Evolutionary conservation across 2,888 invertebrate genomes (phyloP).

Genomic region (Ormyrus rosae): DNA sequence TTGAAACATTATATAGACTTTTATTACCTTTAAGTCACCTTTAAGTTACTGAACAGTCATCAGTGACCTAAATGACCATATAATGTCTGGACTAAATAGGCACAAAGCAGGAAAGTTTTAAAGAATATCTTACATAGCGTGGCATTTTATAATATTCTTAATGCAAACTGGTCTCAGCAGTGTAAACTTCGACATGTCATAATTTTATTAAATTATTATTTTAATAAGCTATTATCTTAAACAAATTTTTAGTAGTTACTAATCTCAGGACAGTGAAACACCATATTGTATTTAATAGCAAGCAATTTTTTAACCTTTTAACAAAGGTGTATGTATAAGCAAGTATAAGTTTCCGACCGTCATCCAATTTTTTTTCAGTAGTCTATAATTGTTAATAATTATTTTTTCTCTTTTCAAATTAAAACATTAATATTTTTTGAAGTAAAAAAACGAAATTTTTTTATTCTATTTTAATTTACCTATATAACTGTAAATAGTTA

Average conservation of each 20-base stretch:
- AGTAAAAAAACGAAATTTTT: no score
- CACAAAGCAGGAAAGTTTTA: background rate
- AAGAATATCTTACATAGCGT: background rate
- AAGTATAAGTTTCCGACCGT: no score
- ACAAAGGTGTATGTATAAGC: no score
- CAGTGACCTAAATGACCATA: background rate
- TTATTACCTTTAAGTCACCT: no score
- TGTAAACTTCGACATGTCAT: slow-evolving; percentile 53
- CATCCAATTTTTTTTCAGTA: no score
- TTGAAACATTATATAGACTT: no score
- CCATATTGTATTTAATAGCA: slow-evolving; percentile 6
- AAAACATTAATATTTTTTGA: no score
- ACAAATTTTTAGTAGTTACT: slow-evolving; percentile 7
- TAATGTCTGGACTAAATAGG: background rate
- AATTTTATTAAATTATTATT: background rate
- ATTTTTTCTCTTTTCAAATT: no score
- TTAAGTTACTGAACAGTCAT: background rate
- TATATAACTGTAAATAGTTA: no score
- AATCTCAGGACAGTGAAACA: slow-evolving; percentile 28
- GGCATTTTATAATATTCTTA: background rate
- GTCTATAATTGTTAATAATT: no score
- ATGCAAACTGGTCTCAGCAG: slow-evolving; percentile 54
- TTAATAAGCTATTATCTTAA: background rate
- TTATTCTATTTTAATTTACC: no score
- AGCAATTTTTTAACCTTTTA: no score